These are phyloP conservation scores for Cetonia aurata DNA, from an alignment of 2,888 invertebrate species.

Conservation along the genomic window DNA sequence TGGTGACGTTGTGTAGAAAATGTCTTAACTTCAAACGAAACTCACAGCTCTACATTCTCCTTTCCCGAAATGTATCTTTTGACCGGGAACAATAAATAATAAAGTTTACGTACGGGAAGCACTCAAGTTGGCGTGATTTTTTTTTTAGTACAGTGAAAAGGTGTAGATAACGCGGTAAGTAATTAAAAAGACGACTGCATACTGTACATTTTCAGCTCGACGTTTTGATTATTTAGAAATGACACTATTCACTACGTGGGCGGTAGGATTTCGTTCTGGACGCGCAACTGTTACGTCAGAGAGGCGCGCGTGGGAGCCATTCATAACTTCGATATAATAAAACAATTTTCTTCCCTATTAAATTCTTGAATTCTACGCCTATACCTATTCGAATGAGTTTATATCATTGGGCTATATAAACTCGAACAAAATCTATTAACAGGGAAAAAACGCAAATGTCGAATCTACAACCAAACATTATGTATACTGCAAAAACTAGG, in stretches of 20 bases:
- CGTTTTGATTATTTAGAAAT: slow-evolving; percentile 35
- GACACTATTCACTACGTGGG: slow-evolving; percentile 45
- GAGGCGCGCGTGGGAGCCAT: slow-evolving; percentile 27
- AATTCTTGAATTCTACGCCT: no score
- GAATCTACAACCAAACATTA: no score
- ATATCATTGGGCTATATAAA: no score
- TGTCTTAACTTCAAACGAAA: slow-evolving; percentile 27
- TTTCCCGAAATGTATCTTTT: slow-evolving; percentile 8
- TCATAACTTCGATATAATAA: slow-evolving; percentile 24
- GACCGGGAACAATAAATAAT: slow-evolving; percentile 16
- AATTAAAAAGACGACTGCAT: slow-evolving; percentile 2
- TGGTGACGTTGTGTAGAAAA: slow-evolving; percentile 11
- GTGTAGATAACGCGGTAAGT: neutral
- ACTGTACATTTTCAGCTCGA: no score
- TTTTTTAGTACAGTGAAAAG: neutral
- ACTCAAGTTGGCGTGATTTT: neutral
- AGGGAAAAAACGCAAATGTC: no score
- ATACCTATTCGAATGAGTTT: no score
- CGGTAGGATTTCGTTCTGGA: slow-evolving; percentile 42
- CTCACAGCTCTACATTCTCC: slow-evolving; percentile 6
- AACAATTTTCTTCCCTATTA: neutral
- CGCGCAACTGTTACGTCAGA: slow-evolving; percentile 30
- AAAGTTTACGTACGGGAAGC: neutral
- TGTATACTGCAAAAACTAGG: no score
- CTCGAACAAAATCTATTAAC: no score